These are phyloP conservation scores for Drosophila lacicola DNA, from an alignment of 2,888 invertebrate genomes.

Conservation along the genomic window DNA sequence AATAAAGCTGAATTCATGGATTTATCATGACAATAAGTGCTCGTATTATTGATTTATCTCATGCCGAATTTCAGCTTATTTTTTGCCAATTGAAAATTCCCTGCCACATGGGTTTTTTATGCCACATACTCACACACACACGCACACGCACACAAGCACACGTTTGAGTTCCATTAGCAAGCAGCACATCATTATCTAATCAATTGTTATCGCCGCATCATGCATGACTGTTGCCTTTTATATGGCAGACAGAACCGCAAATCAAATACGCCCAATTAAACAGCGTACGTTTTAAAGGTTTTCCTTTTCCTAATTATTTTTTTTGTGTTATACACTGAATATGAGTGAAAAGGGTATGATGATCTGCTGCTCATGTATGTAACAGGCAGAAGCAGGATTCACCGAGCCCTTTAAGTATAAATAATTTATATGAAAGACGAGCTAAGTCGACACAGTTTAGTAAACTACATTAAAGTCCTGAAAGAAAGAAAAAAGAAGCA, in stretches of 20 bases:
- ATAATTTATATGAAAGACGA: too few relatives aligned
- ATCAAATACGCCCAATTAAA: constrained; percentile 75
- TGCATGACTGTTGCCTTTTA: constrained; percentile 62
- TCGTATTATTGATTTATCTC: background rate
- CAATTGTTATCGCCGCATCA: constrained; percentile 47
- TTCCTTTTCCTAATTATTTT: constrained; percentile 50
- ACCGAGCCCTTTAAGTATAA: too few relatives aligned
- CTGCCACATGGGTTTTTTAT: background rate
- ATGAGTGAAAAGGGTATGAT: constrained; percentile 28
- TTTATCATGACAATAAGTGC: background rate
- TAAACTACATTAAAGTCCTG: too few relatives aligned
- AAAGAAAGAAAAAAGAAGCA: too few relatives aligned
- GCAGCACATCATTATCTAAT: constrained; percentile 54
- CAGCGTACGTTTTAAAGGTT: constrained; percentile 55
- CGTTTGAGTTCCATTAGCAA: constrained; percentile 34
- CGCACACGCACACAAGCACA: constrained; percentile 7
- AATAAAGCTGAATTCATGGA: background rate
- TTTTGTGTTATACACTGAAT: constrained; percentile 32
- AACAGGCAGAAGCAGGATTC: too few relatives aligned
- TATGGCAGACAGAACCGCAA: constrained; percentile 63
- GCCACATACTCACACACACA: background rate
- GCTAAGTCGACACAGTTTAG: too few relatives aligned
- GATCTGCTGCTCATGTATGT: too few relatives aligned
- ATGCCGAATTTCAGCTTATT: background rate
- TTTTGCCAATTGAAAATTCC: constrained; percentile 2